phyloP scores from a whole-genome alignment of 2,888 invertebrate species.

The Polietes domitor region DNA sequence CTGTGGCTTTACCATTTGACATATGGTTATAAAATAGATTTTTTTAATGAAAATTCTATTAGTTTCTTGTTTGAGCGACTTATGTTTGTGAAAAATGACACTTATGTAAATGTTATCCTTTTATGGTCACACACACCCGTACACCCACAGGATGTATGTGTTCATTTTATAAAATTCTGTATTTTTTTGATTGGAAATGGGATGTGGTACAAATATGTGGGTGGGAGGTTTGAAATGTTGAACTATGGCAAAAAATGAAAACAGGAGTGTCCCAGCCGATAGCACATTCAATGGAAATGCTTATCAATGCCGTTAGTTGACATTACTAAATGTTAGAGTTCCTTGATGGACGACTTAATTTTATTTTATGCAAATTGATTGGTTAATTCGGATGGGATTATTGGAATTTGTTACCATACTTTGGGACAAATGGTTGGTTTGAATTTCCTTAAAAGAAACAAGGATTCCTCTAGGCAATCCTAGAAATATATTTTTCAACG shows the following conservation, averaged over 20 bases:
- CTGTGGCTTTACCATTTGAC: constrained; percentile 50
- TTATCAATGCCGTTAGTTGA: neutral
- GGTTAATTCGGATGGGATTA: too few species aligned
- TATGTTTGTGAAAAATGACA: constrained; percentile 35
- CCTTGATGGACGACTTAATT: neutral
- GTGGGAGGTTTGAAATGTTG: neutral
- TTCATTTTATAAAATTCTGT: too few species aligned
- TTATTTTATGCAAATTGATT: too few species aligned
- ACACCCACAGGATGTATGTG: too few species aligned
- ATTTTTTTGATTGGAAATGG: neutral
- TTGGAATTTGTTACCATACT: too few species aligned
- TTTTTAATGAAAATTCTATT: constrained; percentile 40
- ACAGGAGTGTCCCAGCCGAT: neutral
- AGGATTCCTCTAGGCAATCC: too few species aligned
- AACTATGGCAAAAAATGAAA: too few species aligned
- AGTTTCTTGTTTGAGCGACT: neutral
- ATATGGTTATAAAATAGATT: constrained; percentile 46
- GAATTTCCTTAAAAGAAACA: too few species aligned
- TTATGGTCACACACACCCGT: neutral
- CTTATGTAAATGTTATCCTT: constrained; percentile 41
- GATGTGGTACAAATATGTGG: neutral
- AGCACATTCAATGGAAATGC: constrained; percentile 2
- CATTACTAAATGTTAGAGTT: neutral
- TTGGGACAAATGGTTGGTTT: too few species aligned
- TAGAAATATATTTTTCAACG: too few species aligned